Base-by-base conservation (phyloP, 92 coral and sea anemone genomes). In the Umimayanthus chanpuru region DNA sequence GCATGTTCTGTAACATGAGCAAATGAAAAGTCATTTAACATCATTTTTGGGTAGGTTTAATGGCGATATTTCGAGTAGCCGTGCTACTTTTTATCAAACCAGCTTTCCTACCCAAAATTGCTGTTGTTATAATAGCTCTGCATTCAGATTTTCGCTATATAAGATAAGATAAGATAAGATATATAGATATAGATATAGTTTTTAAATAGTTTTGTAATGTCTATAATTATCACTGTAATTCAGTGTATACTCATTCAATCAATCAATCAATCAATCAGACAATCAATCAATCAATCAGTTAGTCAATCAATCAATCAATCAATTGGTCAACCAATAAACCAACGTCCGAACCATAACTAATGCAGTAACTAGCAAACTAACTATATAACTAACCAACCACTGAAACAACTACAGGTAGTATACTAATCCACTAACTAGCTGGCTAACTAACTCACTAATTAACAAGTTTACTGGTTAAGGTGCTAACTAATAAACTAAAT, bases 1-100 rank as follows among this genome's bases (percentile, higher is more conserved):
- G 86, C 86, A 82, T 82, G 71, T 66, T 82, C 86, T 82, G 86
- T 2, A 40, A 68, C 25, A 66, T 44, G 6, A 55, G 10, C 66
- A 32, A 81, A 76, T 32, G 25, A 38, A 47, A 47, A 47, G 53
- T 47, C 12, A 47, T 29, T 29, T 29, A 32, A 32, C 36, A 32
- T 32, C 36, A 0, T 32, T 32, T 2, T 32, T 32, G 36, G 36
- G 2, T 32, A 32, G 36, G 2, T 2, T 32, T 32, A 32, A 32
- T 32, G 36, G 36, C 36, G 36, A 32, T 32, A 32, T 32, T 32
- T 32, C 36, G 36, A 32, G 36, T 32, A 32, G 36, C 36, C 36
- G 36, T 32, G 36, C 36, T 32, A 32, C 36, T 32, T 2, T 32
- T 32, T 14, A 38, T 77, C 12, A 2, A 2, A 11, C 14, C 16